Base-by-base conservation (phyloP, 2,797 vertebrate genomes). In the Argentina silus region DNA sequence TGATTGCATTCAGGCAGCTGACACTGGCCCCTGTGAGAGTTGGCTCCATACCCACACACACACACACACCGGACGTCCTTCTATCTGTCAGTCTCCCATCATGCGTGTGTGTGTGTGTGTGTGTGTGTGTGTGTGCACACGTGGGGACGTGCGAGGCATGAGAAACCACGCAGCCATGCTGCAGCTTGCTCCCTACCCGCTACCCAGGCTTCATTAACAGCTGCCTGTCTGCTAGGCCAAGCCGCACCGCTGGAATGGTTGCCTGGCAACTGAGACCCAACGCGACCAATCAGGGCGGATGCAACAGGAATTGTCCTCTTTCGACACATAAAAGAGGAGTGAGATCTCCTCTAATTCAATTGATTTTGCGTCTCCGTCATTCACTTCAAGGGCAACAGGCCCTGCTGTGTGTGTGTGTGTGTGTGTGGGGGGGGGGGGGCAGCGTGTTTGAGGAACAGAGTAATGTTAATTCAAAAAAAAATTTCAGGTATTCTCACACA, bases 231-330 rank as follows among this genome's bases (percentile, higher is more conserved):
- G 85, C 78, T 7, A 76, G 85, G 80, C 84, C 89, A 59, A 79
- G 76, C 27, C 75, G 78, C 87, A 82, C 88, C 78, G 78, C 90
- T 89, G 90, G 86, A 60, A 88, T 78, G 85, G 93, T 94, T 94
- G 92, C 93, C 85, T 91, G 88, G 93, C 91, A 95, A 94, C 93
- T 90, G 88, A 87, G 86, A 85, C 86, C 87, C 86, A 78, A 83
- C 81, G 82, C 36, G 83, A 85, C 91, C 91, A 92, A 93, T 92
- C 87, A 80, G 82, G 59, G 65, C 57, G 55, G 85, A 87, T 89
- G 88, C 85, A 93, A 90, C 90, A 90, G 83, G 83, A 90, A 86
- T 84, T 84, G 27, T 53, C 42, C 51, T 56, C n/a, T 56, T 84
- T 84, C 78, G 77, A 84, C 82, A 85, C 82, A 84, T 84, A 70